Percentiles rank a stretch among this genome's conserved stretches.
These are phyloP conservation scores for Staurois parvus DNA, from an alignment of 2,797 vertebrate genomes.

Conservation along the genomic window DNA sequence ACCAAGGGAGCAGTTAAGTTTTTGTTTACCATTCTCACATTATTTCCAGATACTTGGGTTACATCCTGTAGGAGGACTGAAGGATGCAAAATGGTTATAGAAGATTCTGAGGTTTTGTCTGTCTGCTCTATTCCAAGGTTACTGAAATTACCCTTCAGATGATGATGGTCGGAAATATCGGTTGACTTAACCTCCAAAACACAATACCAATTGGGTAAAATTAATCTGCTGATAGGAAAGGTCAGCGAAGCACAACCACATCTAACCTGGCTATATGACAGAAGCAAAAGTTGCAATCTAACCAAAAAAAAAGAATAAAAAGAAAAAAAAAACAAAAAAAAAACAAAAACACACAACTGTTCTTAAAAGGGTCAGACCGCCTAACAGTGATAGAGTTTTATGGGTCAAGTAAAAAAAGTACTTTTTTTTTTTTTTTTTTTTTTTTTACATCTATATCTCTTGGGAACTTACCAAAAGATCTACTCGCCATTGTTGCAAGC, in stretches of 20 bases:
- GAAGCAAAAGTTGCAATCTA: too few species aligned
- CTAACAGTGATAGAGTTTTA: too few species aligned
- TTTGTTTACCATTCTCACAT: constrained; percentile 71
- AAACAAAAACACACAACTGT: too few species aligned
- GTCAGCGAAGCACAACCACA: not conserved
- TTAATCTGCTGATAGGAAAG: not conserved
- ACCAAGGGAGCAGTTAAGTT: constrained; percentile 64
- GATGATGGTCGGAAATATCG: not conserved
- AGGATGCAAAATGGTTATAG: constrained; percentile 68
- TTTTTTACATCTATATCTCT: too few species aligned
- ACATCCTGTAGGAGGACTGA: constrained; percentile 69
- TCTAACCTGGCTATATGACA: too few species aligned
- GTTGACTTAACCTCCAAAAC: not conserved
- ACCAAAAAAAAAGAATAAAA: too few species aligned
- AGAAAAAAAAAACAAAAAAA: too few species aligned
- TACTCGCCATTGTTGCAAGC: not conserved
- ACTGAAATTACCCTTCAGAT: not conserved
- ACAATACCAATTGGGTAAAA: not conserved
- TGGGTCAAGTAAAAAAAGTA: not conserved
- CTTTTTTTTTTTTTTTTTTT: too few species aligned
- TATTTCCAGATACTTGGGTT: constrained; percentile 68
- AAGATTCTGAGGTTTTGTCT: constrained; percentile 66
- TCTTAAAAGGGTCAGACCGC: too few species aligned
- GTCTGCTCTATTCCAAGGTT: constrained; percentile 59
- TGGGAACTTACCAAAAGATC: too few species aligned